Evolutionary conservation across 2,888 invertebrate genomes (phyloP), one percentile per base, ranked within the genome.

Genomic region (Apantesis nais): DNA sequence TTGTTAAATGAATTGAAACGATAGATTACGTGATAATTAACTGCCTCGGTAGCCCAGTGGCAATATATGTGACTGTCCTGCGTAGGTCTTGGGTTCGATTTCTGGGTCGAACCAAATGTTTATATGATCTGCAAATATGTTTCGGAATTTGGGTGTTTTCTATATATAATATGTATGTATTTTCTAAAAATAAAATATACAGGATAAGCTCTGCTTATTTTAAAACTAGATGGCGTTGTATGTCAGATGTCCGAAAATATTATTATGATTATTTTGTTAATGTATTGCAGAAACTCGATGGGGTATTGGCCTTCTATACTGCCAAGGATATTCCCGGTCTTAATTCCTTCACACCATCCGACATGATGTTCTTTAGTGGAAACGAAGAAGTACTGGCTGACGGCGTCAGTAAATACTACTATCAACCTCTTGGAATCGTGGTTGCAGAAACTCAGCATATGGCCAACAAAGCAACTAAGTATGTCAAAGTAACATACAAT

Each of bases 311-410:
- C 3, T 96, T 96, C 73, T 94, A 96, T 66, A 93, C 95, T 48
- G 96, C 96, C 1, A 95, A 96, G 80, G 97, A 97, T 79, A 95
- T 97, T 66, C 97, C 97, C 0, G 97, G 97, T 1, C 86, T 90
- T 48, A 97, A 97, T 86, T 85, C 90, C 29, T 96, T 93, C 74
- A 71, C 96, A 92, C 80, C 89, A 90, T 39, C 83, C 87, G 55
- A 76, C 19, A 11, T 75, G 74, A 19, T 66, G 31, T 64, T 81
- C 2, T 77, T 74, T 41, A 14, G 62, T 19, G 3, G 37, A 1
- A 74, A 78, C 8, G 83, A 83, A 83, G 93, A 95, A 79, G 93
- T 96, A 0, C 65, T 90, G 14, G 86, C 88, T 62, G 66, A 78
- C 62, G 86, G 85, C 1, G 68, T 74, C 61, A 85, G 90, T 0